These are phyloP conservation scores for Salminus brasiliensis DNA, from an alignment of 2,113 vertebrate species.

Conservation along the genomic window DNA sequence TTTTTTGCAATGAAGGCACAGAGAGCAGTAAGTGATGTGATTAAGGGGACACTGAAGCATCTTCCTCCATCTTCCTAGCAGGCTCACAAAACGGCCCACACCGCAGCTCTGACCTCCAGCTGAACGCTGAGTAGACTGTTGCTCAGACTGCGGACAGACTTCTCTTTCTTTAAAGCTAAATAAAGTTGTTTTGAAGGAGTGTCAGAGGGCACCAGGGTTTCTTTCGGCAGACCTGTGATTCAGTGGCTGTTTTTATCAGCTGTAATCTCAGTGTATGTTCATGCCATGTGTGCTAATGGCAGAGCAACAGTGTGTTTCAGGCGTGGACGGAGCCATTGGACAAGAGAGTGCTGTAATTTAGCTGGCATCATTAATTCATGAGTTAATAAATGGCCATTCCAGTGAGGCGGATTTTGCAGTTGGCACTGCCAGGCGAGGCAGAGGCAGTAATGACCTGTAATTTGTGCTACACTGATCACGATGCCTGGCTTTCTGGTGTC, in stretches of 20 bases:
- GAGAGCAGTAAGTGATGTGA: neutral
- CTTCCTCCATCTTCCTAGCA: no score
- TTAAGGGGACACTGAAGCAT: neutral
- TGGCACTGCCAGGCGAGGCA: conserved; percentile 17
- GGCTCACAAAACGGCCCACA: neutral
- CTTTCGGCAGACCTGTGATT: neutral
- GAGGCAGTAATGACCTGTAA: conserved; percentile 49
- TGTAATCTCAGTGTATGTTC: neutral
- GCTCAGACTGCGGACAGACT: neutral
- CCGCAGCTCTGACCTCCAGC: neutral
- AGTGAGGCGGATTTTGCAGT: neutral
- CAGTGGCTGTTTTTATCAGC: neutral
- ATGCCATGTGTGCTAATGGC: conserved; percentile 18
- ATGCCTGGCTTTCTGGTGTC: conserved; percentile 32
- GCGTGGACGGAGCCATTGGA: neutral
- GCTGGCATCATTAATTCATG: conserved; percentile 40
- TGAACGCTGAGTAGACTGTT: neutral
- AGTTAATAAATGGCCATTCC: conserved; percentile 38
- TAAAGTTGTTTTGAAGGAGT: neutral
- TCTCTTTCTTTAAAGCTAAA: neutral
- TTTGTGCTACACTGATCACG: conserved; percentile 37
- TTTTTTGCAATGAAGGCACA: no score
- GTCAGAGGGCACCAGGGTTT: neutral
- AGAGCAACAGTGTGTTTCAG: neutral
- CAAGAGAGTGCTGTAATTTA: conserved; percentile 44